Base-by-base conservation (phyloP, 1,140 invertebrate species). In the Neodiprion fabricii region DNA sequence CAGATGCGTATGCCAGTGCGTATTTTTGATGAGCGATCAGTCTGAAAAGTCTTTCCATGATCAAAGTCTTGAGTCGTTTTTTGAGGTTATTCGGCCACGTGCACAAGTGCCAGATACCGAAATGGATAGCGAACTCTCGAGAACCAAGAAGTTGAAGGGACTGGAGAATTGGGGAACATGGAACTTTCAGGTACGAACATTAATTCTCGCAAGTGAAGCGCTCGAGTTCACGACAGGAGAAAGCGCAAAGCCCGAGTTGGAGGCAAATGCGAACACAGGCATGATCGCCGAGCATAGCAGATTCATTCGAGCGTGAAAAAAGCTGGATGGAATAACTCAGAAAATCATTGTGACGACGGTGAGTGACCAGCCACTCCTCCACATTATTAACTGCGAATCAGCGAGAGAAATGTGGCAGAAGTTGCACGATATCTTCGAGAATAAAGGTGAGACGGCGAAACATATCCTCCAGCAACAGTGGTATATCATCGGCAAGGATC, bases 361-460 rank as follows among this genome's bases (percentile, higher is more conserved):
- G 10, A 78, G 80, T 68, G 50, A 77, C 67, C 71, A 77, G n/a
- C 74, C 78, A 10, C 67, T 83, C 40, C 73, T 76, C 8, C 80
- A 84, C 69, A 78, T 85, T 14, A 74, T 83, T n/a, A 80, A 76
- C 48, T 84, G 83, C 74, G 73, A 79, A 71, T 75, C 72, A 49
- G 77, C 85, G 28, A 73, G 77, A 28, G 81, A 80, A n/a, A 85
- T 86, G 79, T 86, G 81, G 78, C 61, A 77, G 0, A 85, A 84
- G 74, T 66, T 86, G 7, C 76, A 76, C 50, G 48, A 77, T 3
- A 76, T 86, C 0, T 84, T 82, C 75, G 81, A 85, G 71, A 81
- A 81, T 48, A 80, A 84, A 74, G 80, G 80, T 0, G 78, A 81
- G 49, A 74, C 79, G 66, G 79, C 75, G n/a, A 72, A 81, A 21